A percentile compares a stretch with the other conserved stretches of the same genome.
These are phyloP conservation scores for Proterorhinus semilunaris DNA, from an alignment of 2,113 vertebrate genomes.

Conservation along the genomic window DNA sequence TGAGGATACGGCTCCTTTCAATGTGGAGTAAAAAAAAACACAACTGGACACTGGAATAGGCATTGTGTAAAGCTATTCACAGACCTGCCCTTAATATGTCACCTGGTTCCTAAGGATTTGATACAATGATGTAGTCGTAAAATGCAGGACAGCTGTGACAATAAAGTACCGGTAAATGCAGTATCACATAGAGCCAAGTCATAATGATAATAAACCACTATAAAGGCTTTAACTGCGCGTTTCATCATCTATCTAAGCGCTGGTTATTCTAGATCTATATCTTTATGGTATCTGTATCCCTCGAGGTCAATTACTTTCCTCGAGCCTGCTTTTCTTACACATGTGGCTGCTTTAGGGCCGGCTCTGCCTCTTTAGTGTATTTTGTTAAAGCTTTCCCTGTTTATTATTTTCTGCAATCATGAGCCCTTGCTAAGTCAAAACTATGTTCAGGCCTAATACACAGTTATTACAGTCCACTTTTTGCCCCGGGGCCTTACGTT, in stretches of 20 bases:
- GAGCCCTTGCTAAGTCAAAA: not conserved
- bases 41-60: not conserved
- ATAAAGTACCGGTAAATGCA: not conserved
- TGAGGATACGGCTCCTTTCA: constrained; percentile 23
- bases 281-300: not conserved
- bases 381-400: not conserved
- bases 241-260: not conserved
- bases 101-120: not conserved
- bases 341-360: not conserved
- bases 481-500: constrained; percentile 1
- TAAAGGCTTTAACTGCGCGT: not conserved
- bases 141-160: not conserved
- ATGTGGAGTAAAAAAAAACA: not conserved
- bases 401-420: not conserved
- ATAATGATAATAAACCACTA: not conserved
- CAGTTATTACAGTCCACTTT: not conserved
- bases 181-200: not conserved
- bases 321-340: not conserved
- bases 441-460: not conserved
- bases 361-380: not conserved
- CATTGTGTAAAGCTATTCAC: not conserved
- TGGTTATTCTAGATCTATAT: constrained; percentile 2
- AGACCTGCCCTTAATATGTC: not conserved
- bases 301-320: not conserved
- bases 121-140: not conserved